Evolutionary conservation across 2,797 vertebrate species (phyloP).

Genomic region (Danio choprae): DNA sequence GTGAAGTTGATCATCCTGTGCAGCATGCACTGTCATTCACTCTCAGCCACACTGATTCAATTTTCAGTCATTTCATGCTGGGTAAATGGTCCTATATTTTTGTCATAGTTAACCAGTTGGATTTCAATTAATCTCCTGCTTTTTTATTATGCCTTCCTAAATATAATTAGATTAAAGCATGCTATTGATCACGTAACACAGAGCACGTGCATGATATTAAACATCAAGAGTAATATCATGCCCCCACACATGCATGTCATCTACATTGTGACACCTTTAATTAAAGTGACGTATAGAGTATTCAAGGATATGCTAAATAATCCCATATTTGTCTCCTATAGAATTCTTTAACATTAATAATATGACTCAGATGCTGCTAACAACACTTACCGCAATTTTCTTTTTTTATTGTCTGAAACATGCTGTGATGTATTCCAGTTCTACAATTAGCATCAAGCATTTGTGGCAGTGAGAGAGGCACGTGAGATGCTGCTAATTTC

Average conservation of each 20-base stretch:
- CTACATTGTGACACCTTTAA: slow-evolving; percentile 6
- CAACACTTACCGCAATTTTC: too few species aligned
- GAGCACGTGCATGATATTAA: not conserved
- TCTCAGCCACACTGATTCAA: slow-evolving; percentile 20
- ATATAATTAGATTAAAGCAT: not conserved
- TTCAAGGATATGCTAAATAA: not conserved
- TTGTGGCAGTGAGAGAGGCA: too few species aligned
- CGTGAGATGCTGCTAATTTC: too few species aligned
- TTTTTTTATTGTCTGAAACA: too few species aligned
- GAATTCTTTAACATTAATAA: not conserved
- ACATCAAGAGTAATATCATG: not conserved
- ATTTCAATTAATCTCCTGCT: slow-evolving; percentile 5
- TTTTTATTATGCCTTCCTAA: not conserved
- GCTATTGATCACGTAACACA: slow-evolving; percentile 1
- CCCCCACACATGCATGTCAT: not conserved
- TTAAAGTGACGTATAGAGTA: slow-evolving; percentile 8
- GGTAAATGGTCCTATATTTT: slow-evolving; percentile 14
- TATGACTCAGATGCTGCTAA: not conserved
- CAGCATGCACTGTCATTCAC: not conserved
- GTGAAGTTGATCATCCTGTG: slow-evolving; percentile 43
- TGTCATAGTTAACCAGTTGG: slow-evolving; percentile 3
- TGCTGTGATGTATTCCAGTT: too few species aligned
- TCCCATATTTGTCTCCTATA: not conserved
- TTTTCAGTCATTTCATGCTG: slow-evolving; percentile 17
- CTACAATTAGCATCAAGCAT: too few species aligned